Conservation (phyloP, 2,797 vertebrate genomes). For the Aotus griseimembra region DNA sequence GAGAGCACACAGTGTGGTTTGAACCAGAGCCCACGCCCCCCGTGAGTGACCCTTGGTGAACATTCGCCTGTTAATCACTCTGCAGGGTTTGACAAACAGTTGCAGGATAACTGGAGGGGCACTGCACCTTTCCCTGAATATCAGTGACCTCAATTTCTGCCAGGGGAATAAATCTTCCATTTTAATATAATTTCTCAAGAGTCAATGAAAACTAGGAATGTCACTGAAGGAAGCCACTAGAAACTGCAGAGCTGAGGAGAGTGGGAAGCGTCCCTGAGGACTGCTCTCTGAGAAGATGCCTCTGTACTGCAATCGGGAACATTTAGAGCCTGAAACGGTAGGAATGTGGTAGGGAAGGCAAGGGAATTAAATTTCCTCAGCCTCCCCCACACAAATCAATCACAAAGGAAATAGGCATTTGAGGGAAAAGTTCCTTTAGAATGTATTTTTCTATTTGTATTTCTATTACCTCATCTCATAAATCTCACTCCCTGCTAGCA, state of each 20-base stretch:
- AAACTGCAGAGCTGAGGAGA: neutral
- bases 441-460: conserved; percentile 66
- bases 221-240: neutral
- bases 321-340: conserved; percentile 5
- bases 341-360: neutral
- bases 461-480: conserved; percentile 69
- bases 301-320: neutral
- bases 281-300: neutral
- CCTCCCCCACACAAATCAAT: conserved; percentile 59
- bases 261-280: neutral
- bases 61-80: neutral
- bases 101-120: neutral
- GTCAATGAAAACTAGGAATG: neutral
- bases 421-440: conserved; percentile 50
- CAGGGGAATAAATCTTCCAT: conserved; percentile 45
- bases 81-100: conserved; percentile 24
- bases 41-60: neutral
- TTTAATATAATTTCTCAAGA: conserved; percentile 36
- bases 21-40: neutral
- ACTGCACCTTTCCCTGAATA: neutral
- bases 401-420: conserved; percentile 49
- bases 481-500: conserved; percentile 42
- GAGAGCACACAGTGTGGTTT: neutral
- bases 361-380: neutral
- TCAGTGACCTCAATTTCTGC: conserved; percentile 54